Conservation (phyloP, 30 jellyfish, hydroid and myxozoan species). For the Morbakka virulenta region DNA sequence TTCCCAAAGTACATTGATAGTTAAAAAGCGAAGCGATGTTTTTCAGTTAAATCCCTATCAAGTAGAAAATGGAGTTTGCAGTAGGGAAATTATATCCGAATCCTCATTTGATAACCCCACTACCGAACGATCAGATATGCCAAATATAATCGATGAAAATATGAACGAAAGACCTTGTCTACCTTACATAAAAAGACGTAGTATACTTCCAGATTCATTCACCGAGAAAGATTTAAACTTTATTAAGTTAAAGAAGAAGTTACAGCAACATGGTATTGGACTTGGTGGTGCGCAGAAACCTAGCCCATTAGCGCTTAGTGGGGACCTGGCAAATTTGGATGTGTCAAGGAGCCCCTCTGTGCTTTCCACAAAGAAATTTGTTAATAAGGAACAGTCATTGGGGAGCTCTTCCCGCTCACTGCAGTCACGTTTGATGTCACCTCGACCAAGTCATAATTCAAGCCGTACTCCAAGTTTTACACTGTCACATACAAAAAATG, state of each 20-base stretch:
- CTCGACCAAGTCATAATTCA: neutral
- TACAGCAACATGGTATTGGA: neutral
- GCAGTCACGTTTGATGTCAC: neutral
- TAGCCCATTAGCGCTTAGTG: neutral
- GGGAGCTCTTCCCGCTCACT: neutral
- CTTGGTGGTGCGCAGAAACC: neutral
- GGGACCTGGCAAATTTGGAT: neutral
- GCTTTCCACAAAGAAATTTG: neutral
- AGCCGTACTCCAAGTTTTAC: neutral
- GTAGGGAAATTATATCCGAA: neutral
- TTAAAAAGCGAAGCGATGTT: conserved; percentile 16
- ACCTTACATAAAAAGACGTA: conserved; percentile 82
- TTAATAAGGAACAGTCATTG: neutral
- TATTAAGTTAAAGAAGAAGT: neutral
- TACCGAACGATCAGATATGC: conserved; percentile 32
- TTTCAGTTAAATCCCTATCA: neutral
- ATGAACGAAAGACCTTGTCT: conserved; percentile 12
- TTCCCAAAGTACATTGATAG: conserved; percentile 45
- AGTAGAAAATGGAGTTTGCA: neutral
- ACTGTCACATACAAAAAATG: neutral
- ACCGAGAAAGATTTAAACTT: neutral
- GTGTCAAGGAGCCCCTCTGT: neutral
- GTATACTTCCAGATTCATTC: conserved; percentile 62
- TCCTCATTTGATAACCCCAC: neutral
- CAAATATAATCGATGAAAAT: conserved; percentile 60